Base-by-base conservation (phyloP, 1,140 invertebrate species). In the Drosophila novamexicana region DNA sequence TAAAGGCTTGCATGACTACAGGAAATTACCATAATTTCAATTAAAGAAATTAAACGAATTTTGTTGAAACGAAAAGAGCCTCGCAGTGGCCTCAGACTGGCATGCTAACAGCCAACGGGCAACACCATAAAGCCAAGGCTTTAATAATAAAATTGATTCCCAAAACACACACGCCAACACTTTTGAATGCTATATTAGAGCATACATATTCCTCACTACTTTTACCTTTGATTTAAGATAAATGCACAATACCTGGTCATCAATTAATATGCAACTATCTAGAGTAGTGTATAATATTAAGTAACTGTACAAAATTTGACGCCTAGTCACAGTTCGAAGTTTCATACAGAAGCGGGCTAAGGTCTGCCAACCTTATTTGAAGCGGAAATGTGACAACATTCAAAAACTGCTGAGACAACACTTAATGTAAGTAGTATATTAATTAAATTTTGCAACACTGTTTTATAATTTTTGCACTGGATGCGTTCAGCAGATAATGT, bases 21-120 rank as follows among this genome's bases (percentile, higher is more conserved):
- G 84, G 84, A 89, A 78, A 89, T 89, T 89, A 89, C 84, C 84
- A 89, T 89, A 89, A 89, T 89, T 89, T 90, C 84, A 89, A 89
- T 89, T 89, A 89, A 89, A 89, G 77, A 89, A 84, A 89, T 84
- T 89, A 84, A 89, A 89, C 67, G 84, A 89, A 81, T 89, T 89
- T 69, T 66, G 65, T 69, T 75, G 39, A 47, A 58, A 56, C 62
- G 49, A 73, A 89, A 84, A 78, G 73, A 75, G 61, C 75, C 52
- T 34, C 65, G 52, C 6, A 49, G 44, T 49, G 52, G 39, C 37
- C 39, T 40, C 64, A 50, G 16, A 22, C 37, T 67, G 39, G 47
- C 63, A 67, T 67, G 70, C 49, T 32, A 56, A 67, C 37, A 49
- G 54, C 34, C n/a, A 37, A 47, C n/a, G 47, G 39, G 29, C 45